Conservation (phyloP, 2,113 vertebrate species). For the Piprites chloris region DNA sequence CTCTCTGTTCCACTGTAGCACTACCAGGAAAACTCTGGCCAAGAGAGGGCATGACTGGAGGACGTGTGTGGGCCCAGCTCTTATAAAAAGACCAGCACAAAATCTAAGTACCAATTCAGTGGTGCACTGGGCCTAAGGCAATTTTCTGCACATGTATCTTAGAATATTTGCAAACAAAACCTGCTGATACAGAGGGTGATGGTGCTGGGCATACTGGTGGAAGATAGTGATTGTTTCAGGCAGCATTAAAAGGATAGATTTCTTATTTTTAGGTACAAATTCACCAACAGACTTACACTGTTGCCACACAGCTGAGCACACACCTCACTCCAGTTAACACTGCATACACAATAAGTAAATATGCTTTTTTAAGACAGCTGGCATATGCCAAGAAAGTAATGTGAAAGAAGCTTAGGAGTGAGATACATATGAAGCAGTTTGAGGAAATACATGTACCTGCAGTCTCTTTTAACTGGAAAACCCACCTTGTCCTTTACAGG, state of each 20-base stretch:
- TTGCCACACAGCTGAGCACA: background rate
- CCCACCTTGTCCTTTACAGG: background rate
- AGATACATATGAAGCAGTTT: background rate
- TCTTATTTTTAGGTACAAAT: background rate
- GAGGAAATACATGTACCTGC: background rate
- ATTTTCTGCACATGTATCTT: background rate
- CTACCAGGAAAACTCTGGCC: background rate
- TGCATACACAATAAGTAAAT: background rate
- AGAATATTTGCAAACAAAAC: background rate
- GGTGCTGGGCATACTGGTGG: background rate
- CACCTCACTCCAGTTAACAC: background rate
- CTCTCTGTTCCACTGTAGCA: background rate
- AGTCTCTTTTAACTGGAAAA: background rate
- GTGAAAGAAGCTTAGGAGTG: background rate
- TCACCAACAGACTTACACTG: background rate
- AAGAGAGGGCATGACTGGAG: background rate
- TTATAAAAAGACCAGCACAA: background rate
- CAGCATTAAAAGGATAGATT: background rate
- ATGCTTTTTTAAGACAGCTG: background rate
- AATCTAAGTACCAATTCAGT: background rate
- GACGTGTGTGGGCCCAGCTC: accelerated
- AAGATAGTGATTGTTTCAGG: background rate
- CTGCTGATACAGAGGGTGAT: background rate
- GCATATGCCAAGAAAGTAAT: background rate
- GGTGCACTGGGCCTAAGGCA: background rate